Conservation (phyloP, 2,113 vertebrate species). For the Pagrus major region DNA sequence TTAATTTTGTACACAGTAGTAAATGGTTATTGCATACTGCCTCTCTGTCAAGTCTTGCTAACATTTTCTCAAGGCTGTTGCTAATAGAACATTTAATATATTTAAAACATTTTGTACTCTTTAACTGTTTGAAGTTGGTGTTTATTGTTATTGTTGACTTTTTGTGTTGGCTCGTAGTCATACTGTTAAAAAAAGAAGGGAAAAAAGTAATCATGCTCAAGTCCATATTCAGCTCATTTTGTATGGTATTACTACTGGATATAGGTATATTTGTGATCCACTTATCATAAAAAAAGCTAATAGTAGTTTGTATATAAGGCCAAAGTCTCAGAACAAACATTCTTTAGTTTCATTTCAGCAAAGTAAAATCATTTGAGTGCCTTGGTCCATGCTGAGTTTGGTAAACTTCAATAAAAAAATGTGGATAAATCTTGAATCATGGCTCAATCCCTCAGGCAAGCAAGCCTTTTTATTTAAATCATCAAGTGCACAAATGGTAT, state of each 20-base stretch:
- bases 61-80: constrained; percentile 77
- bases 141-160: constrained; percentile 66
- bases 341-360: constrained; percentile 43
- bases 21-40: constrained; percentile 50
- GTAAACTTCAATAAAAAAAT: constrained; percentile 75
- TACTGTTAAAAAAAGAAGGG: constrained; percentile 42
- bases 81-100: constrained; percentile 86
- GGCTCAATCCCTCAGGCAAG: constrained; percentile 7
- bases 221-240: constrained; percentile 59
- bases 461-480: background rate
- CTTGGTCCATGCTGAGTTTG: constrained; percentile 74
- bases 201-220: constrained; percentile 41
- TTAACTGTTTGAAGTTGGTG: constrained; percentile 70
- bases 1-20: constrained; percentile 55
- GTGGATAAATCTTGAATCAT: constrained; percentile 51
- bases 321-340: constrained; percentile 46
- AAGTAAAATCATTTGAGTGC: constrained; percentile 70
- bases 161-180: constrained; percentile 67
- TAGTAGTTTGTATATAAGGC: constrained; percentile 46
- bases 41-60: constrained; percentile 72
- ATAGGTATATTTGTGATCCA: constrained; percentile 60
- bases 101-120: constrained; percentile 80
- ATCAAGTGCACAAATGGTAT: constrained; percentile 9
- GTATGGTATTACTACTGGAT: constrained; percentile 57
- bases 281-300: constrained; percentile 43